These are phyloP conservation scores for Mergus octosetaceus DNA, from an alignment of 2,797 vertebrate genomes.

Conservation along the genomic window DNA sequence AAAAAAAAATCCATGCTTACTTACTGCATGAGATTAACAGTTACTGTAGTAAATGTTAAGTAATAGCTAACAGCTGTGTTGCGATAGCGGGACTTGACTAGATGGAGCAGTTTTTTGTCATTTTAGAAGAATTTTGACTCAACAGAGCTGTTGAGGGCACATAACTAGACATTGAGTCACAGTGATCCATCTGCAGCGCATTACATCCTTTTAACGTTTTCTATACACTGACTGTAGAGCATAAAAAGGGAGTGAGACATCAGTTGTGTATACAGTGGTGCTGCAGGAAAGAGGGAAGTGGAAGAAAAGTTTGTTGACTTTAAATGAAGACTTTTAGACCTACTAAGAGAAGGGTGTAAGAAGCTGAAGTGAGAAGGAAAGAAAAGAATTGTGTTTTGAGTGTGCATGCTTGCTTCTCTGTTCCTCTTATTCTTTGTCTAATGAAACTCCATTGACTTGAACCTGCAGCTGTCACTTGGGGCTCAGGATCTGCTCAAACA, in stretches of 20 bases:
- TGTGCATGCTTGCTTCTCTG: background rate
- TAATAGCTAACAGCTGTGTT: slow-evolving; percentile 55
- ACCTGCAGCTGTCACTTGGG: background rate
- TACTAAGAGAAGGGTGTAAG: background rate
- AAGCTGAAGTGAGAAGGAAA: background rate
- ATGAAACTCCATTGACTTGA: background rate
- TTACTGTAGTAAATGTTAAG: slow-evolving; percentile 47
- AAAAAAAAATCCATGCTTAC: background rate
- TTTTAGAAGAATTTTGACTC: slow-evolving; percentile 36
- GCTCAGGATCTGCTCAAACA: background rate
- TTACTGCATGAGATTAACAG: slow-evolving; percentile 21
- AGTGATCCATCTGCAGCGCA: slow-evolving; percentile 33
- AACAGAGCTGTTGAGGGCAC: slow-evolving; percentile 41
- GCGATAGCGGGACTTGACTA: slow-evolving; percentile 1
- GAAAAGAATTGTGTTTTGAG: background rate
- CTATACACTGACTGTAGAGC: background rate
- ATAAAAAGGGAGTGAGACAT: background rate
- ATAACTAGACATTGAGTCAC: slow-evolving; percentile 70
- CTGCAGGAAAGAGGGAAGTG: background rate
- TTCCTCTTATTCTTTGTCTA: background rate
- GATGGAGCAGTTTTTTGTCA: slow-evolving; percentile 12
- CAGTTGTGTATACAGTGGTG: background rate
- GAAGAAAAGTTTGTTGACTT: background rate
- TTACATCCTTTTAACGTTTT: slow-evolving; percentile 28
- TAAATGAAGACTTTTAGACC: background rate